Conservation (phyloP, 1,140 invertebrate genomes). For the Drosophila ercepeae region DNA sequence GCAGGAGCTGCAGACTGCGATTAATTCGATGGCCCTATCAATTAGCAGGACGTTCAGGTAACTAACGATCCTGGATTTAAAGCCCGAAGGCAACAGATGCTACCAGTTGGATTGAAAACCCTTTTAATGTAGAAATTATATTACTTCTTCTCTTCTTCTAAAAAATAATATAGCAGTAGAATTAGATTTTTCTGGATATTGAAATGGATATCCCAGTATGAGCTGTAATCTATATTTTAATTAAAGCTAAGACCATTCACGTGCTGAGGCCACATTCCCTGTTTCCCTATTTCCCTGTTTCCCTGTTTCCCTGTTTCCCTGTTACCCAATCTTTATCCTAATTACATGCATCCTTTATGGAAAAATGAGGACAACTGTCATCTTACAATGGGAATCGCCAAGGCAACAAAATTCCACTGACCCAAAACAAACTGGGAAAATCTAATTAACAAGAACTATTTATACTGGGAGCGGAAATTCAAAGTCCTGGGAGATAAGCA, state of each 20-base stretch:
- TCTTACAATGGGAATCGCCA: conserved; percentile 19
- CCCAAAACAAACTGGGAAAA: conserved; percentile 18
- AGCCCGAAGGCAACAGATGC: not conserved
- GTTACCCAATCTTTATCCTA: not conserved
- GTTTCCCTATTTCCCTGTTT: not conserved
- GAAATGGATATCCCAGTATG: no score
- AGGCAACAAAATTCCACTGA: conserved; percentile 23
- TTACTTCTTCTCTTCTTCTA: no score
- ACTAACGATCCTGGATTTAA: not conserved
- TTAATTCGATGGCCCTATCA: conserved; percentile 28
- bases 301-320: not conserved
- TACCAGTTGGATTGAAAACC: not conserved
- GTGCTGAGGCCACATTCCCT: not conserved
- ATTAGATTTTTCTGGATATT: no score
- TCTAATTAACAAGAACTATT: conserved; percentile 61
- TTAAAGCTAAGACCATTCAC: not conserved
- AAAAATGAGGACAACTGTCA: conserved; percentile 13
- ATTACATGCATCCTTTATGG: conserved; percentile 19
- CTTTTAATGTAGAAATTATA: not conserved
- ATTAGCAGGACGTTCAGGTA: conserved; percentile 15
- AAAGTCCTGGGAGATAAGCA: not conserved
- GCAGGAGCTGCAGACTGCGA: conserved; percentile 15
- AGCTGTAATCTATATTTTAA: not conserved
- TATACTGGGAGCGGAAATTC: conserved; percentile 23
- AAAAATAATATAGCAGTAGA: no score